Conservation (phyloP, 2,797 vertebrate genomes). For the Serranus cabrilla region DNA sequence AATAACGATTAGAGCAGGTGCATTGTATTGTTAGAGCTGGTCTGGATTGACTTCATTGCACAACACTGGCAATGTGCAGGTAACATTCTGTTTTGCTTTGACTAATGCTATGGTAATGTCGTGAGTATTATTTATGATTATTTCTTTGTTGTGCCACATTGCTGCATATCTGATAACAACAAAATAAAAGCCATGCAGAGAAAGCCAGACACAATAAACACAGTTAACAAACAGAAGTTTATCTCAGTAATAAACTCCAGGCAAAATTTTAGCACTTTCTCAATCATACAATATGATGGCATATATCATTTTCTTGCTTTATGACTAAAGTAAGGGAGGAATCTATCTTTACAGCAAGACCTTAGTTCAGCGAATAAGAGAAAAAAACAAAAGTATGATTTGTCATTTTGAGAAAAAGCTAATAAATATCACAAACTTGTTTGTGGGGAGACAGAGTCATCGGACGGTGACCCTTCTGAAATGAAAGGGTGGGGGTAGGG, state of each 20-base stretch:
- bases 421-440: conserved; percentile 17
- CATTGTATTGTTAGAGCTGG: conserved; percentile 33
- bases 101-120: background rate
- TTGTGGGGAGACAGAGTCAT: conserved; percentile 10
- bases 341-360: conserved; percentile 13
- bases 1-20: conserved; percentile 54
- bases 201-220: background rate
- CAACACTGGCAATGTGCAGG: background rate
- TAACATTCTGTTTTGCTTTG: conserved; percentile 44
- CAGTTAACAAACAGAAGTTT: background rate
- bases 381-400: background rate
- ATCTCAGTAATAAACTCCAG: background rate
- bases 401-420: background rate
- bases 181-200: background rate
- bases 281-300: background rate
- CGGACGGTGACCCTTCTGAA: conserved; percentile 27
- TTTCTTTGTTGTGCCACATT: background rate
- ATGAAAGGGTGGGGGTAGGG: conserved; percentile 15
- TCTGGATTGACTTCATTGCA: conserved; percentile 16
- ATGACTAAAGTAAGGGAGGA: conserved; percentile 2
- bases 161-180: background rate
- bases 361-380: background rate
- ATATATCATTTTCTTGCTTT: background rate
- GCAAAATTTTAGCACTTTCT: background rate
- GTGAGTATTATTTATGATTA: background rate